Evolutionary conservation across 2,113 vertebrate genomes (phyloP).

Genomic region (Anolis carolinensis): DNA sequence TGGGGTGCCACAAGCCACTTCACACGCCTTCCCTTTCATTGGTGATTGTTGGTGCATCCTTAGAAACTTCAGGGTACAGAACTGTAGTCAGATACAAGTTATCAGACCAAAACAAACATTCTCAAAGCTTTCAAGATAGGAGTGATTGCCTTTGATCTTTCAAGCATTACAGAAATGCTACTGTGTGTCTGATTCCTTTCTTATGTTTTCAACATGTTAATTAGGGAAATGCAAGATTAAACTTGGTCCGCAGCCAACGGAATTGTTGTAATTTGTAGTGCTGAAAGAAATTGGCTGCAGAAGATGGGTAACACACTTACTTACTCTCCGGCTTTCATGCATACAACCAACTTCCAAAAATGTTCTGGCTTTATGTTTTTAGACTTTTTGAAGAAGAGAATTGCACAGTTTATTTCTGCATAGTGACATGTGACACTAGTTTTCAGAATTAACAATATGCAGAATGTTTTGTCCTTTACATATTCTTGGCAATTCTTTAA

Average conservation of each 20-base stretch:
- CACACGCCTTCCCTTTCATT: no score
- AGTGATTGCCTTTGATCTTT: background rate
- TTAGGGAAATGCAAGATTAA: background rate
- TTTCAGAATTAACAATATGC: background rate
- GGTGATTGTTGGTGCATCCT: background rate
- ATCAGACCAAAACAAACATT: background rate
- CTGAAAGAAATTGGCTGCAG: conserved; percentile 29
- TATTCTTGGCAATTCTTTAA: conserved; percentile 2
- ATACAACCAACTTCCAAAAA: background rate
- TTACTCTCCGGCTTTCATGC: conserved; percentile 19
- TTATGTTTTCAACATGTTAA: background rate
- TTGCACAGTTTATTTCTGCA: background rate
- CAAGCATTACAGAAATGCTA: background rate
- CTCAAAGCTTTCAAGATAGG: background rate
- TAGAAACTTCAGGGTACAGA: background rate
- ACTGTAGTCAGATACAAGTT: background rate
- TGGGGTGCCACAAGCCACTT: no score
- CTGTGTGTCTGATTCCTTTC: background rate
- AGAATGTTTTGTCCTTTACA: background rate
- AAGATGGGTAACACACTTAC: conserved; percentile 23
- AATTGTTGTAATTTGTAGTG: conserved; percentile 11
- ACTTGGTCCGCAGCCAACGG: background rate
- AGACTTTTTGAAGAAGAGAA: background rate
- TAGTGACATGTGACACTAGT: background rate
- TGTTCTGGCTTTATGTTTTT: background rate